Conservation (phyloP, 2,888 invertebrate species). For the Polydrusus tereticollis region DNA sequence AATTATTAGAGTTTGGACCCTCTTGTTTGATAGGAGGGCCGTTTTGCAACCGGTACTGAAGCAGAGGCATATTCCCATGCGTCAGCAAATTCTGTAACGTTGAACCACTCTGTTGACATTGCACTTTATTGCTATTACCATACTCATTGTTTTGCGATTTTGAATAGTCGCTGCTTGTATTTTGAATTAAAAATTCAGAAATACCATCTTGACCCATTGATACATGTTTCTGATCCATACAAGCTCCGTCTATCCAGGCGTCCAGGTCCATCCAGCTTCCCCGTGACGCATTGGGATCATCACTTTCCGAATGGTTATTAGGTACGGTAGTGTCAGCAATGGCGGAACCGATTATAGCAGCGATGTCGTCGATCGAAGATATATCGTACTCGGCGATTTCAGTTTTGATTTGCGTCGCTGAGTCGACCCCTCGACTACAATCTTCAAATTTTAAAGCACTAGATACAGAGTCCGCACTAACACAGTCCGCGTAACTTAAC, state of each 20-base stretch:
- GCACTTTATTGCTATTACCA: conserved; percentile 62
- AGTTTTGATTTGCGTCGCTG: conserved; percentile 69
- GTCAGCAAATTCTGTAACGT: conserved; percentile 83
- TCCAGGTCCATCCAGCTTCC: conserved; percentile 92
- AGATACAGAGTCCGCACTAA: conserved; percentile 73
- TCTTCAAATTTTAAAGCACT: conserved; percentile 69
- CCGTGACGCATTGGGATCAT: conserved; percentile 80
- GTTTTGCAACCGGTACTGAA: conserved; percentile 86
- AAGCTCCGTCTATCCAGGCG: conserved; percentile 87
- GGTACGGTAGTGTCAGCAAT: conserved; percentile 91
- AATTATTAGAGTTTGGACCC: conserved; percentile 82
- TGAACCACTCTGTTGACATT: conserved; percentile 72
- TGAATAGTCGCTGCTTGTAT: conserved; percentile 70
- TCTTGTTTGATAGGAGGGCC: conserved; percentile 79
- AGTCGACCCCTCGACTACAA: conserved; percentile 68
- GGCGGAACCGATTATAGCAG: conserved; percentile 88
- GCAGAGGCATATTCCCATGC: conserved; percentile 84
- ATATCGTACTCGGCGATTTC: conserved; percentile 76
- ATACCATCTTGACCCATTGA: conserved; percentile 77
- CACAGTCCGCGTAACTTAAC: conserved; percentile 67
- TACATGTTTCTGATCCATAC: conserved; percentile 77
- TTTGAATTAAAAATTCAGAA: conserved; percentile 77
- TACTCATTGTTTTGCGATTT: conserved; percentile 69
- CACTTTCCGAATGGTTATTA: conserved; percentile 72
- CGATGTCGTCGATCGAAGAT: conserved; percentile 85